Percentiles rank a stretch among this genome's conserved stretches.
These are phyloP conservation scores for Nannoperca obscura DNA, from an alignment of 2,797 vertebrate species.

Conservation along the genomic window DNA sequence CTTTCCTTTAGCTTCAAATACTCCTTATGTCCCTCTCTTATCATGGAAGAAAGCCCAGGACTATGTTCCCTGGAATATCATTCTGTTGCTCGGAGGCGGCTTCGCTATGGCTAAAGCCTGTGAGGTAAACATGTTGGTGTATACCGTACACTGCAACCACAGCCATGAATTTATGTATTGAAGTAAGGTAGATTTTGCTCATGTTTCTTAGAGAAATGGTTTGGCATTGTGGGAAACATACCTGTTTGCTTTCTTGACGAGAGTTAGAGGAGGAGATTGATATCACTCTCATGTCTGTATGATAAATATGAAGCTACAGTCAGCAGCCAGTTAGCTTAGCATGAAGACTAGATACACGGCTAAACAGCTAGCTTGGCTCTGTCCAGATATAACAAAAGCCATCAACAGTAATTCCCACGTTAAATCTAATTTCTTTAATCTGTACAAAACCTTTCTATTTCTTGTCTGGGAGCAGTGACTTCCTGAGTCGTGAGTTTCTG, in stretches of 20 bases:
- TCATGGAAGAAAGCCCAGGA: constrained; percentile 96
- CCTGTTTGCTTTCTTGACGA: background rate
- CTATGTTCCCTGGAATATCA: constrained; percentile 95
- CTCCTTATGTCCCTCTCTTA: constrained; percentile 89
- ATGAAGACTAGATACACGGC: background rate
- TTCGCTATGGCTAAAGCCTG: constrained; percentile 98
- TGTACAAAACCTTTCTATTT: background rate
- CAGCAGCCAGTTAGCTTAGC: background rate
- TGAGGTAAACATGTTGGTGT: constrained; percentile 87
- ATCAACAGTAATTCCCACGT: background rate
- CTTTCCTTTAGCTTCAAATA: constrained; percentile 87
- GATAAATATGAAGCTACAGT: background rate
- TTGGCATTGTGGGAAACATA: background rate
- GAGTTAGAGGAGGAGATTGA: background rate
- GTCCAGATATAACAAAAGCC: background rate
- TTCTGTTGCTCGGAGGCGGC: constrained; percentile 95
- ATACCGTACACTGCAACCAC: constrained; percentile 25
- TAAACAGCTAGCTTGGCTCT: background rate
- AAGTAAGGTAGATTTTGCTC: background rate
- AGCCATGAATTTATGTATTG: background rate
- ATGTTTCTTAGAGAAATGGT: background rate
- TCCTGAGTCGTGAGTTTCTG: background rate
- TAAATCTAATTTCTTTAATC: no score
- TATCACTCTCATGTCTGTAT: background rate
- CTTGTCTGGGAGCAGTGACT: background rate